These are phyloP conservation scores for Cataglyphis cursor DNA, from an alignment of 2,888 invertebrate species.

Conservation along the genomic window DNA sequence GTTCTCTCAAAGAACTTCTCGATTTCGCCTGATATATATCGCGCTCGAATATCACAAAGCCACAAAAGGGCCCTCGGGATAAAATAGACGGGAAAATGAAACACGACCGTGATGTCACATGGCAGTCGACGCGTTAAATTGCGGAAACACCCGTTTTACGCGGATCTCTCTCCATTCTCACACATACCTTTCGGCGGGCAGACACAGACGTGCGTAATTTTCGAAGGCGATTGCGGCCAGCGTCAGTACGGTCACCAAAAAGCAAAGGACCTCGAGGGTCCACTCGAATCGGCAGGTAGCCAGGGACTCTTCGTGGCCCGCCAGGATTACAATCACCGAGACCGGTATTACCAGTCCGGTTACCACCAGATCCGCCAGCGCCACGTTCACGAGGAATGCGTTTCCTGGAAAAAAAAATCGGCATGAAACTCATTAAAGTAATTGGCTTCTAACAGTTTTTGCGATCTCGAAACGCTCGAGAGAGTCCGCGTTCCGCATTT, in stretches of 20 bases:
- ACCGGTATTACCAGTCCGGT: slow-evolving; percentile 91
- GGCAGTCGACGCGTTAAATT: slow-evolving; percentile 46
- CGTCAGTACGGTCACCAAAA: slow-evolving; percentile 90
- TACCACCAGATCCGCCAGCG: slow-evolving; percentile 91
- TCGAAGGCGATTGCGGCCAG: slow-evolving; percentile 90
- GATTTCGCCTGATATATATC: slow-evolving; percentile 15
- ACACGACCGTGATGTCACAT: slow-evolving; percentile 38
- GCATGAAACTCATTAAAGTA: slow-evolving; percentile 50
- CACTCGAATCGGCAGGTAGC: slow-evolving; percentile 90
- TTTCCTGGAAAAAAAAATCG: slow-evolving; percentile 88
- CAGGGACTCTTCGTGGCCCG: slow-evolving; percentile 88
- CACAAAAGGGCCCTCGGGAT: slow-evolving; percentile 19
- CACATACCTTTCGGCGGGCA: slow-evolving; percentile 87
- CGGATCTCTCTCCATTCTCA: slow-evolving; percentile 23
- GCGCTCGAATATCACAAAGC: slow-evolving; percentile 27
- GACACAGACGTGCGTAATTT: slow-evolving; percentile 90
- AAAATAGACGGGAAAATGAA: slow-evolving; percentile 42
- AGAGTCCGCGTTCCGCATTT: slow-evolving; percentile 26
- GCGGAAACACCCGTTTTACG: slow-evolving; percentile 48
- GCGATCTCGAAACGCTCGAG: slow-evolving; percentile 55
- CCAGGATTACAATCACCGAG: slow-evolving; percentile 91
- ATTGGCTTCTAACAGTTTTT: slow-evolving; percentile 34
- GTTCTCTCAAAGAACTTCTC: background rate
- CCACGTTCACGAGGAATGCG: slow-evolving; percentile 91
- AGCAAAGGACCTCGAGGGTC: slow-evolving; percentile 90